phyloP scores from a whole-genome alignment of 2,113 vertebrate species.

The Saguinus imperator region DNA sequence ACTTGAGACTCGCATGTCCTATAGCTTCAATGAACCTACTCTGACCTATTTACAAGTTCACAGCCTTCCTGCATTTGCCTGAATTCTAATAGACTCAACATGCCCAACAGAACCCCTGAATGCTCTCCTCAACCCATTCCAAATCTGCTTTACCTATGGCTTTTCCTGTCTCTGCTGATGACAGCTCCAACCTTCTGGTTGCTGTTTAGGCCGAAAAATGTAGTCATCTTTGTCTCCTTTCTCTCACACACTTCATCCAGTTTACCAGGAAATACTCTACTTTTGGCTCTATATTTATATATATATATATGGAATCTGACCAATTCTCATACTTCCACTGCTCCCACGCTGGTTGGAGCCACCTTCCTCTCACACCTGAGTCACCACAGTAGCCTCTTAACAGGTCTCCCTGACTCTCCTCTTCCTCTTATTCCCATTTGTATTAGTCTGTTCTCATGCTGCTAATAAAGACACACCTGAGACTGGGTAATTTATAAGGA shows the following conservation, averaged over 20 bases:
- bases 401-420: not conserved
- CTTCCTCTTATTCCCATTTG: not conserved
- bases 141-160: not conserved
- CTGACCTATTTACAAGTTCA: not conserved
- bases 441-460: too few relatives aligned
- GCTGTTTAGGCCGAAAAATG: not conserved
- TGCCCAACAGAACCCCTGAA: not conserved
- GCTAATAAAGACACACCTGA: too few relatives aligned
- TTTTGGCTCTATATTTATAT: not conserved
- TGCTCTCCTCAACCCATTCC: accelerated
- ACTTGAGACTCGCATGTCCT: not conserved
- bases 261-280: not conserved
- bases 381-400: not conserved
- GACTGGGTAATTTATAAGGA: too few relatives aligned
- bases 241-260: not conserved
- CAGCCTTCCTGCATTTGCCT: not conserved
- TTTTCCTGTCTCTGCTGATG: not conserved
- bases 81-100: not conserved
- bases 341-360: not conserved
- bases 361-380: not conserved
- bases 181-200: not conserved
- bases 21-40: not conserved
- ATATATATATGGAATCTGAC: not conserved
- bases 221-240: not conserved
- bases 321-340: not conserved